Evolutionary conservation across 2,113 vertebrate genomes (phyloP).

Genomic region (Mystacornis crossleyi): DNA sequence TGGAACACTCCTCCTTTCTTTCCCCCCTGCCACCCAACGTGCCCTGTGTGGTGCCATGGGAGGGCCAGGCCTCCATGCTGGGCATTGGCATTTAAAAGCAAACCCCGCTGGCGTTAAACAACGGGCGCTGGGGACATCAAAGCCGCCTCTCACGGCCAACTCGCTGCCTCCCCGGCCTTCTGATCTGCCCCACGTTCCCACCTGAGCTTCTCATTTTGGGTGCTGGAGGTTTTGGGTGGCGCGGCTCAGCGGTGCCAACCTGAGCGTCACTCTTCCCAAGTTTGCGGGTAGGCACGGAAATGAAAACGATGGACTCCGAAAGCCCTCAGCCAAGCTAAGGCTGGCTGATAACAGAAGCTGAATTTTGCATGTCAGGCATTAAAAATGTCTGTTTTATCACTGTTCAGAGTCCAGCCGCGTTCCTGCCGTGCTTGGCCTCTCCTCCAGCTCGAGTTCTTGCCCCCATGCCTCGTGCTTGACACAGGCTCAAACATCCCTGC

Average conservation of each 20-base stretch:
- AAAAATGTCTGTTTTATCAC: background rate
- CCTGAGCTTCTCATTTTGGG: constrained; percentile 30
- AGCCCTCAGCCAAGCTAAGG: background rate
- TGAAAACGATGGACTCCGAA: background rate
- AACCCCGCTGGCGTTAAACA: constrained; percentile 36
- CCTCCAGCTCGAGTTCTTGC: constrained; percentile 24
- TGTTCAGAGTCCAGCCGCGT: background rate
- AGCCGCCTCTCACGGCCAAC: background rate
- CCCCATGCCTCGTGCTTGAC: background rate
- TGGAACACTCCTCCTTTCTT: background rate
- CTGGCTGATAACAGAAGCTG: background rate
- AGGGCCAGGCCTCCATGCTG: constrained; percentile 54
- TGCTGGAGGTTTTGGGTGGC: background rate
- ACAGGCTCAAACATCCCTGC: background rate
- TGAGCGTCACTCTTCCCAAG: background rate
- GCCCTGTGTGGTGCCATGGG: constrained; percentile 29
- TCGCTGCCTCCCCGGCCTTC: background rate
- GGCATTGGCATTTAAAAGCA: constrained; percentile 48
- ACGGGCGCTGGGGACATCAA: constrained; percentile 1
- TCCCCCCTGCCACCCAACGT: background rate
- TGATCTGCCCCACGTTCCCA: background rate
- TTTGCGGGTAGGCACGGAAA: background rate
- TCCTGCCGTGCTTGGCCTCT: background rate
- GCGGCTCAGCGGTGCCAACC: background rate
- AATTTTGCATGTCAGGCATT: background rate